Percentiles rank a stretch among this genome's conserved stretches.
These are phyloP conservation scores for Peromyscus eremicus DNA, from an alignment of 2,797 vertebrate species.

Conservation along the genomic window DNA sequence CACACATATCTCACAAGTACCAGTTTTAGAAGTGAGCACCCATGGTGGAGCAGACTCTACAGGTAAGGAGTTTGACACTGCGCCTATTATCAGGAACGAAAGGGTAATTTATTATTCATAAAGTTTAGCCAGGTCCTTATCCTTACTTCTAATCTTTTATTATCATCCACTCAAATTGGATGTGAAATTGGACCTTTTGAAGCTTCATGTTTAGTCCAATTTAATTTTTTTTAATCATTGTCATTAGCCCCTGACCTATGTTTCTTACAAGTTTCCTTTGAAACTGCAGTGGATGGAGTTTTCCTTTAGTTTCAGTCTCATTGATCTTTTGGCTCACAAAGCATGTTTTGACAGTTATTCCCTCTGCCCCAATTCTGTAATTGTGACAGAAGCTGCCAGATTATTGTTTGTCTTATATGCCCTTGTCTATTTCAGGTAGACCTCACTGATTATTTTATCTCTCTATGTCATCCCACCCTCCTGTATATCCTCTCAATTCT, in stretches of 20 bases:
- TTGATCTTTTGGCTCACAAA: neutral
- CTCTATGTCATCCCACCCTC: neutral
- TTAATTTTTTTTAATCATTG: neutral
- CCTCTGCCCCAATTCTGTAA: neutral
- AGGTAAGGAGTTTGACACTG: neutral
- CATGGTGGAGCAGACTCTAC: neutral
- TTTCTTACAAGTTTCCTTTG: neutral
- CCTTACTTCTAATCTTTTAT: neutral
- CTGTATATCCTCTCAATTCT: neutral
- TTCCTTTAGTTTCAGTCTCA: neutral
- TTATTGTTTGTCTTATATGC: neutral
- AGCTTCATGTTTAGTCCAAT: neutral
- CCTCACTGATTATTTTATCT: neutral
- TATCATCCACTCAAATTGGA: neutral
- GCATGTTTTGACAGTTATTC: neutral
- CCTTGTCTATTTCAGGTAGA: neutral
- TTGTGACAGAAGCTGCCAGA: neutral
- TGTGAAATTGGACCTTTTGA: neutral
- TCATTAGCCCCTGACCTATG: neutral
- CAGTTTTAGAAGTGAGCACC: neutral
- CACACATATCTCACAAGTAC: neutral
- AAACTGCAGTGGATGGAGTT: neutral
- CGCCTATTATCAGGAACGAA: neutral
- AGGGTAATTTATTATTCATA: neutral
- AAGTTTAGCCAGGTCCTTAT: no score